Percentiles rank a stretch among this genome's conserved stretches.
Evolutionary conservation across 1,140 invertebrate genomes (phyloP).

Genomic region (Diorhabda elongata): DNA sequence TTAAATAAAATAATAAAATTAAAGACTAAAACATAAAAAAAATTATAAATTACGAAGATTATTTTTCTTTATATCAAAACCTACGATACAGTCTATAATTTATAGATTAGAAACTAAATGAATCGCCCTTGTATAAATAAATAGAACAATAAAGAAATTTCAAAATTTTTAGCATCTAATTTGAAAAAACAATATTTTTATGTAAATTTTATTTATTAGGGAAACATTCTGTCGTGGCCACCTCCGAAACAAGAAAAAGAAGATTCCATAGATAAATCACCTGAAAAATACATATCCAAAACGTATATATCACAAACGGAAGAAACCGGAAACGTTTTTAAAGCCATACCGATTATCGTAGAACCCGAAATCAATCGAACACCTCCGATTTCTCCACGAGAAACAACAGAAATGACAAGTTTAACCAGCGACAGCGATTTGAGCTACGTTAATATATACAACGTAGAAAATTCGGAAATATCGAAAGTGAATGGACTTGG

Average conservation of each 20-base stretch:
- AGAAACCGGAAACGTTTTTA: not conserved
- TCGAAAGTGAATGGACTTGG: not conserved
- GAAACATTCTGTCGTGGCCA: not conserved
- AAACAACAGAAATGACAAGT: not conserved
- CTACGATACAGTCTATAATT: no score
- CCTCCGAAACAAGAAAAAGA: not conserved
- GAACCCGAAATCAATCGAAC: not conserved
- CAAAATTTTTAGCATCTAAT: not conserved
- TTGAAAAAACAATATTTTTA: not conserved
- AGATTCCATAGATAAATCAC: not conserved
- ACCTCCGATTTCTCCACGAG: not conserved
- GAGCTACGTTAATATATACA: constrained; percentile 38
- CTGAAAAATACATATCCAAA: not conserved
- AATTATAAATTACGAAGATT: no score
- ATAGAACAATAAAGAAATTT: not conserved
- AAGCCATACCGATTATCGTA: constrained; percentile 5
- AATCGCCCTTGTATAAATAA: not conserved
- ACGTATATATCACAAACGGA: constrained; percentile 8
- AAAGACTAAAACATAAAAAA: no score
- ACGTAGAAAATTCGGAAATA: constrained; percentile 28
- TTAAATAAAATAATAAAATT: no score
- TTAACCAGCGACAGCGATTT: constrained; percentile 40
- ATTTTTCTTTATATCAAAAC: no score
- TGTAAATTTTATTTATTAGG: not conserved
- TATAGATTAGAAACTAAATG: no score